phyloP scores from a whole-genome alignment of 2,888 invertebrate species.

The Temnothorax ravouxi region DNA sequence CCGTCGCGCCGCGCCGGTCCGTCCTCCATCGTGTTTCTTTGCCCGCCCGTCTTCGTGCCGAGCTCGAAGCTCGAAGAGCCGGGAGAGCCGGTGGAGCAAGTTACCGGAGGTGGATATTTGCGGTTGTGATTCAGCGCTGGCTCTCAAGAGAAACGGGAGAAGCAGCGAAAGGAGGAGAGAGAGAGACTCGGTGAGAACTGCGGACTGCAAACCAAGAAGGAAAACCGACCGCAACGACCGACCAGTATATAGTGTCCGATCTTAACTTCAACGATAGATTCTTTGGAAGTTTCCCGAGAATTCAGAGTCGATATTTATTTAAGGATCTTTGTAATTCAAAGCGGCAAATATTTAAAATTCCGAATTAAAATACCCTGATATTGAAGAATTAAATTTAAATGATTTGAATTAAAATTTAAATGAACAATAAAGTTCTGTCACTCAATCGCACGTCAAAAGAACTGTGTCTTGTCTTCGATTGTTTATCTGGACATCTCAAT shows the following conservation, averaged over 20 bases:
- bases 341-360: background rate
- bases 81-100: slow-evolving; percentile 65
- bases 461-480: background rate
- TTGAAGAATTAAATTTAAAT: background rate
- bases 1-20: background rate
- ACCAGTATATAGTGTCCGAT: slow-evolving; percentile 59
- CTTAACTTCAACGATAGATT: slow-evolving; percentile 6
- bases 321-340: background rate
- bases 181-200: slow-evolving; percentile 28
- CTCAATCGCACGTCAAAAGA: too few relatives aligned
- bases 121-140: slow-evolving; percentile 80
- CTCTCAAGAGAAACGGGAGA: slow-evolving; percentile 49
- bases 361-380: background rate
- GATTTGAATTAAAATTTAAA: background rate
- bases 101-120: slow-evolving; percentile 79
- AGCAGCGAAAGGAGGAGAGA: slow-evolving; percentile 25
- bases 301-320: slow-evolving; percentile 1
- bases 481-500: background rate
- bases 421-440: background rate
- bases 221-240: slow-evolving; percentile 72
- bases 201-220: slow-evolving; percentile 67
- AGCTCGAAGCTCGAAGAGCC: slow-evolving; percentile 56
- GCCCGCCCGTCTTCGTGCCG: slow-evolving; percentile 45
- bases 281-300: slow-evolving; percentile 2
- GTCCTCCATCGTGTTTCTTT: slow-evolving; percentile 39